Evolutionary conservation across 1,140 invertebrate species (phyloP), one percentile per base, ranked within the genome.

Genomic region (Drosophila jambulina): DNA sequence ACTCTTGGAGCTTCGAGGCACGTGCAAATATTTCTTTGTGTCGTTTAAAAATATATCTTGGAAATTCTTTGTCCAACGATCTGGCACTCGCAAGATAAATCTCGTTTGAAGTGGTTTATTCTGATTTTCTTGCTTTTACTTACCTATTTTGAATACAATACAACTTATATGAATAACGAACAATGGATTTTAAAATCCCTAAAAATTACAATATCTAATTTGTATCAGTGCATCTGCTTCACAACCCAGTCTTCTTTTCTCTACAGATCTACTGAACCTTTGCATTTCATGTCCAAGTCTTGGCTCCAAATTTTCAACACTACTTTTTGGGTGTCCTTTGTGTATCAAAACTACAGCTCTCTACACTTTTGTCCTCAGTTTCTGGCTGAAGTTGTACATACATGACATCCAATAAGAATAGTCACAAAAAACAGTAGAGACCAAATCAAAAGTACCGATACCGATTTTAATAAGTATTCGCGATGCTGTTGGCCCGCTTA

Each of bases 401-500:
- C 36, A 15, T 46, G 25, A 29, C 32, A 27, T 49, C 36, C 36
- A 4, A 12, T 7, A 17, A 34, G 32, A 19, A 25, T 1, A 48
- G 21, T 57, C 15, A 54, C 3, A 36, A 12, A 25, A 42, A 21
- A 3, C 6, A 46, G 25, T 21, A 29, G 5, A 17, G 10, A 23
- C 6, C 27, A 48, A 61, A 27, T 34, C 46, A 53, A 27, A 38
- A 23, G 21, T 48, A 25, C 23, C 15, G 21, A 19, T 13, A 32
- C 27, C 34, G 12, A 36, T 21, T 29, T 19, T n/a, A 19, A 21
- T 10, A 53, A 53, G 12, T 6, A 12, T 45, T 53, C 46, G 15
- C 19, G 9, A 87, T 84, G 84, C 60, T 88, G 8, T 75, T 90
- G 65, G 75, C 81, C 29, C 80, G 84, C 13, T 53, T 88, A 27